These are phyloP conservation scores for Allolobophora icterica DNA, from an alignment of 2,888 invertebrate genomes.

Conservation along the genomic window DNA sequence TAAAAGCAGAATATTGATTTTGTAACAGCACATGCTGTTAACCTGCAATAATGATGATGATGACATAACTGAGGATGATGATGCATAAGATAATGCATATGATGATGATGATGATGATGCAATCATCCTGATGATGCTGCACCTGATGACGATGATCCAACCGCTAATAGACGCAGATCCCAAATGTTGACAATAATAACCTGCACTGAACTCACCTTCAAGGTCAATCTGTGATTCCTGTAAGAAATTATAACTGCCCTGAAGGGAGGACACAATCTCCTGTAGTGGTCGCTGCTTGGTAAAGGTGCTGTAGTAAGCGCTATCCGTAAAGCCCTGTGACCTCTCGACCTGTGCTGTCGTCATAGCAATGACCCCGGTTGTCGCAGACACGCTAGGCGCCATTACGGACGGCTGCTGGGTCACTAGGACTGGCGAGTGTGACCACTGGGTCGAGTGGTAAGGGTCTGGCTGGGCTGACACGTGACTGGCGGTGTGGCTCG, in stretches of 20 bases:
- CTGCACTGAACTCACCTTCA: slow-evolving; percentile 23
- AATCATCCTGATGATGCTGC: too few relatives aligned
- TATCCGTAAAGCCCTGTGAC: slow-evolving; percentile 21
- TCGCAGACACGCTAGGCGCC: not conserved
- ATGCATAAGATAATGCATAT: too few relatives aligned
- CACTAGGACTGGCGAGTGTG: slow-evolving; percentile 26
- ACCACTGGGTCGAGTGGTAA: slow-evolving; percentile 24
- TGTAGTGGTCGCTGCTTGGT: slow-evolving; percentile 45
- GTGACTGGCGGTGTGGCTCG: not conserved
- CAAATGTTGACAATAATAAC: not conserved
- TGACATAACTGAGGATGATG: too few relatives aligned
- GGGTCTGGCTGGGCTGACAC: not conserved
- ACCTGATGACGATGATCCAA: not conserved
- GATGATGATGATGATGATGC: too few relatives aligned
- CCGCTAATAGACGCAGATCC: not conserved
- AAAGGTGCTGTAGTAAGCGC: slow-evolving; percentile 28
- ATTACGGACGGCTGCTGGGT: slow-evolving; percentile 25
- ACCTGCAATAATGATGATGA: not conserved
- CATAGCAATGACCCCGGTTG: slow-evolving; percentile 25
- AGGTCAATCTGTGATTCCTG: slow-evolving; percentile 78
- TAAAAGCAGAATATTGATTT: not conserved
- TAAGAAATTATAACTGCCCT: slow-evolving; percentile 69
- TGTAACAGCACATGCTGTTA: not conserved
- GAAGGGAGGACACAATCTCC: slow-evolving; percentile 62
- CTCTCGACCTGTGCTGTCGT: slow-evolving; percentile 1